These are phyloP conservation scores for Drosophila meridionalis DNA, from an alignment of 2,888 invertebrate genomes.

Conservation along the genomic window DNA sequence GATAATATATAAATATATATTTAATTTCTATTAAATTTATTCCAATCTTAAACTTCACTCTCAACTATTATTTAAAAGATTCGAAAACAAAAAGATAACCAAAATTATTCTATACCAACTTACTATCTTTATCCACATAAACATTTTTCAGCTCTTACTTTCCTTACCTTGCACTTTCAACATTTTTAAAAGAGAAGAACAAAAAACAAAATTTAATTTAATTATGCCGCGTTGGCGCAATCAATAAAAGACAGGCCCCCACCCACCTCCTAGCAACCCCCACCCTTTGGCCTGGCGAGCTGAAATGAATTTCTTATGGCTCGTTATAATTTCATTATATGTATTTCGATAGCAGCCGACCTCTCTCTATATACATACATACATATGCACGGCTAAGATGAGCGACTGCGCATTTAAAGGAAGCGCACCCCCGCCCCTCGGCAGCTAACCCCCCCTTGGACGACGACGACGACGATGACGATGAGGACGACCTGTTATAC, in stretches of 20 bases:
- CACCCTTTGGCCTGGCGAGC: slow-evolving; percentile 6
- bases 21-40: no score
- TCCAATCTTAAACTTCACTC: no score
- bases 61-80: neutral
- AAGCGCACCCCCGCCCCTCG: slow-evolving; percentile 42
- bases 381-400: slow-evolving; percentile 45
- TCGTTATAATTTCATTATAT: slow-evolving; percentile 80
- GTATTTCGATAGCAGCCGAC: slow-evolving; percentile 49
- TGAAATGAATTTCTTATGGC: slow-evolving; percentile 76
- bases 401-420: slow-evolving; percentile 83
- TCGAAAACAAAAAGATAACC: neutral
- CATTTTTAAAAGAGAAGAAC: slow-evolving; percentile 4
- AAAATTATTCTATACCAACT: neutral
- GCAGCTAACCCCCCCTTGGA: neutral
- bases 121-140: neutral
- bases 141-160: neutral
- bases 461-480: neutral
- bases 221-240: slow-evolving; percentile 59
- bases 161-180: slow-evolving; percentile 13
- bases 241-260: slow-evolving; percentile 51
- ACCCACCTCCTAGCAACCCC: neutral
- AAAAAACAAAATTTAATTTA: slow-evolving; percentile 47
- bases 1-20: no score
- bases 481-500: slow-evolving; percentile 33
- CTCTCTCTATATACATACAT: slow-evolving; percentile 26